Evolutionary conservation across 2,888 invertebrate species (phyloP), one percentile per base, ranked within the genome.

Genomic region (Axea sp.): DNA sequence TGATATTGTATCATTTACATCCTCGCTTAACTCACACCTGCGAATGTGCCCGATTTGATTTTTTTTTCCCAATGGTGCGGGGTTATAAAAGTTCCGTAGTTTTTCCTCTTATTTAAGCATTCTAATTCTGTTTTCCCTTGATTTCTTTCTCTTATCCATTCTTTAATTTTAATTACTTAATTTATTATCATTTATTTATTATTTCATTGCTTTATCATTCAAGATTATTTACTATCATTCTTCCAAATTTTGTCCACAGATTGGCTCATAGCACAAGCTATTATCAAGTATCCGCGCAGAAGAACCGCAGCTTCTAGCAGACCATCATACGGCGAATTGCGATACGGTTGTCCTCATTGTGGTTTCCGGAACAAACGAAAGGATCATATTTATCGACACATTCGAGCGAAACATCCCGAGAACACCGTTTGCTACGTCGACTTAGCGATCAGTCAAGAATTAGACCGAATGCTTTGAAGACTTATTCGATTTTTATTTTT

Each of bases 261-360:
- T 53, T 75, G 77, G 77, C 8, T 51, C 30, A 30, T 71, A 33
- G 30, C 73, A 5, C 57, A 68, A 33, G 65, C 73, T 3, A 65
- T 73, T 15, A 74, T 75, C 14, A 75, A 68, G 12, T 76, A 68
- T 33, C 76, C 75, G 7, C 39, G 72, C 7, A 45, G 69, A 14
- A 68, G 68, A 24, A 71, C 62, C 5, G n/a, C 15, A 6, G 37
- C 17, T 0, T 55, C 41, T 11, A 45, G 47, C 19, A 17, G 43
- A 12, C 17, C 55, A 0, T 31, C 35, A 1, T 65, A 51, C 24
- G 55, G 62, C 0, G 82, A 83, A 33, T 85, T 88, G 3, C 82
- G 85, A 62, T 89, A 87, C 78, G 84, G 83, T 62, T 89, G 89
- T 68, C 86, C 87, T 3, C 86, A 86, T 71, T 89, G 89, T 71